These are phyloP conservation scores for Drosophila bunnanda DNA, from an alignment of 2,888 invertebrate species.

Conservation along the genomic window DNA sequence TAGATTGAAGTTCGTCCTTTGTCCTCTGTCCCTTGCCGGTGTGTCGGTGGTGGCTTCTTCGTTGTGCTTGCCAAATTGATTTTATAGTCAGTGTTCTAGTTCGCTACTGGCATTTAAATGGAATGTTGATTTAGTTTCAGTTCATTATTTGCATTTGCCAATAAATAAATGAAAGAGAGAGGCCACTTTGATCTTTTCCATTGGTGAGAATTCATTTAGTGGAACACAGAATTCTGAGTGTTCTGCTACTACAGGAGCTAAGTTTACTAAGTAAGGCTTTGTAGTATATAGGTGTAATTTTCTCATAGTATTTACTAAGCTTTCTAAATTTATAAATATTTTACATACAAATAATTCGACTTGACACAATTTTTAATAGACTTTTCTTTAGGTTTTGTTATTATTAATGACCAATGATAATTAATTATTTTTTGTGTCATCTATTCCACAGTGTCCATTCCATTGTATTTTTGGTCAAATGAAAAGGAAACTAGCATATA, in stretches of 20 bases:
- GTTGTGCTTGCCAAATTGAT: slow-evolving; percentile 23
- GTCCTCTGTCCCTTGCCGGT: slow-evolving; percentile 12
- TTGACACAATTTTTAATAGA: too few relatives aligned
- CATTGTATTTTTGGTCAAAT: too few relatives aligned
- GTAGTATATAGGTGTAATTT: too few relatives aligned
- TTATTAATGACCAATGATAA: too few relatives aligned
- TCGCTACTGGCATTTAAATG: slow-evolving; percentile 2
- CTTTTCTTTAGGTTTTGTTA: too few relatives aligned
- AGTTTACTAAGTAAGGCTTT: neutral
- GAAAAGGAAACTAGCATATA: too few relatives aligned
- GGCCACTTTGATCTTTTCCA: neutral
- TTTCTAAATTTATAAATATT: too few relatives aligned
- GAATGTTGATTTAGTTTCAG: slow-evolving; percentile 18
- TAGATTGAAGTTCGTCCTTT: slow-evolving; percentile 43
- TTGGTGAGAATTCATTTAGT: neutral
- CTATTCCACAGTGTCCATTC: too few relatives aligned
- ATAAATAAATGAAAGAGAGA: slow-evolving; percentile 3
- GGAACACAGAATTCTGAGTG: neutral
- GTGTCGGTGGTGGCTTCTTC: slow-evolving; percentile 6
- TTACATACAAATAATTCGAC: too few relatives aligned
- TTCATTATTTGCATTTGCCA: slow-evolving; percentile 16
- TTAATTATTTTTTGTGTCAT: too few relatives aligned
- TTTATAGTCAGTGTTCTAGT: slow-evolving; percentile 11
- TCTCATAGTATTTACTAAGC: too few relatives aligned
- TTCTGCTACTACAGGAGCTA: neutral